Evolutionary conservation across 2,113 vertebrate genomes (phyloP).

Genomic region (Pterocles gutturalis): DNA sequence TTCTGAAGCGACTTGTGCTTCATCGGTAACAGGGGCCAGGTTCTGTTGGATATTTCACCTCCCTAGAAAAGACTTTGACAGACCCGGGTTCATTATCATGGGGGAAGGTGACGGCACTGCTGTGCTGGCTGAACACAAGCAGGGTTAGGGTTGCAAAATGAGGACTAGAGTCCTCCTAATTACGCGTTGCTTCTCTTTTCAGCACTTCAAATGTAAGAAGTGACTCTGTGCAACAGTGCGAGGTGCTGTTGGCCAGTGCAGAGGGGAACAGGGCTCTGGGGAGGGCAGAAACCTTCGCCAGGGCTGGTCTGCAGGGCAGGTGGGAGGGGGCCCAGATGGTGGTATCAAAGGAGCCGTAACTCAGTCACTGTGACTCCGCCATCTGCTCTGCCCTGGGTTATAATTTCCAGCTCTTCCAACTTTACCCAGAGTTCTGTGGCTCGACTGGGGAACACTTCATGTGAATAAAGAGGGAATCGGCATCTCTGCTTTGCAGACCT

Average conservation of each 20-base stretch:
- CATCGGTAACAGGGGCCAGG: background rate
- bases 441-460: background rate
- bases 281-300: background rate
- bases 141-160: background rate
- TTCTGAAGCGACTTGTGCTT: background rate
- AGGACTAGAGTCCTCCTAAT: background rate
- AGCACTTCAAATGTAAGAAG: background rate
- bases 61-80: background rate
- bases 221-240: background rate
- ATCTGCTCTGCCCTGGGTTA: slow-evolving; percentile 12
- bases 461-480: background rate
- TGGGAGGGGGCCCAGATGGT: background rate
- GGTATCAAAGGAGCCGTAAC: slow-evolving; percentile 12
- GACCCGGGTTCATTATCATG: background rate
- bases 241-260: background rate
- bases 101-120: background rate
- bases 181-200: background rate
- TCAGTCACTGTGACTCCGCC: background rate
- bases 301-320: background rate
- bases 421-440: background rate
- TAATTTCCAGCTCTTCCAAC: background rate
- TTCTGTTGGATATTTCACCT: background rate
- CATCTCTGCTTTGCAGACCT: background rate
- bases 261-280: background rate
- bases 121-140: background rate